A percentile compares a stretch with the other conserved stretches of the same genome.
Conservation (phyloP, 2,113 vertebrate genomes). For the Platichthys stellatus region DNA sequence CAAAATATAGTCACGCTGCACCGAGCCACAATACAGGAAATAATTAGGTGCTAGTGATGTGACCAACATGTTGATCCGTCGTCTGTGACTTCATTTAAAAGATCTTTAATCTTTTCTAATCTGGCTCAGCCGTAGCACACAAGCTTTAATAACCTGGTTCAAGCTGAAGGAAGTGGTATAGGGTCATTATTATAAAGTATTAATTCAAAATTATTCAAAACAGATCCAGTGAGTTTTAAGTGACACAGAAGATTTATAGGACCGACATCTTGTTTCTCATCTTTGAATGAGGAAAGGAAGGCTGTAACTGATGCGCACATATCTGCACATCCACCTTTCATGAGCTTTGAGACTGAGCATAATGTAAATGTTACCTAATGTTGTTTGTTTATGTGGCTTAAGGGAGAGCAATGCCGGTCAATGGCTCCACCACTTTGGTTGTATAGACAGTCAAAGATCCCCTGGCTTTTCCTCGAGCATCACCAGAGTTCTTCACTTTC, state of each 20-base stretch:
- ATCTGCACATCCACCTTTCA: too few species aligned
- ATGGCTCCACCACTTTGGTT: too few species aligned
- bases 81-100: conserved; percentile 16
- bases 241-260: background rate
- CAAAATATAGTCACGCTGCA: background rate
- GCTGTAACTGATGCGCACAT: too few species aligned
- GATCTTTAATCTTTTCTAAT: conserved; percentile 9
- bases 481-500: too few species aligned
- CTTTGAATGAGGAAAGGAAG: too few species aligned
- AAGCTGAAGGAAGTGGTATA: background rate
- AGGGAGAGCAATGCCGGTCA: too few species aligned
- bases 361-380: too few species aligned
- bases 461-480: too few species aligned
- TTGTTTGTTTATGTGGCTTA: too few species aligned
- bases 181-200: conserved; percentile 17
- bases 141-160: conserved; percentile 10
- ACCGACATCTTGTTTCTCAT: background rate
- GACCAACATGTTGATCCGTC: conserved; percentile 2
- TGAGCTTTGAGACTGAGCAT: too few species aligned
- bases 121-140: background rate
- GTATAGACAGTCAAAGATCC: too few species aligned
- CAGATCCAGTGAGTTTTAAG: conserved; percentile 23
- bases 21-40: background rate
- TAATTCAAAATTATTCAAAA: conserved; percentile 1
- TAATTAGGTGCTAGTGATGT: conserved; percentile 14